Evolutionary conservation across 2,113 vertebrate genomes (phyloP).

Genomic region (Burhinus bistriatus): DNA sequence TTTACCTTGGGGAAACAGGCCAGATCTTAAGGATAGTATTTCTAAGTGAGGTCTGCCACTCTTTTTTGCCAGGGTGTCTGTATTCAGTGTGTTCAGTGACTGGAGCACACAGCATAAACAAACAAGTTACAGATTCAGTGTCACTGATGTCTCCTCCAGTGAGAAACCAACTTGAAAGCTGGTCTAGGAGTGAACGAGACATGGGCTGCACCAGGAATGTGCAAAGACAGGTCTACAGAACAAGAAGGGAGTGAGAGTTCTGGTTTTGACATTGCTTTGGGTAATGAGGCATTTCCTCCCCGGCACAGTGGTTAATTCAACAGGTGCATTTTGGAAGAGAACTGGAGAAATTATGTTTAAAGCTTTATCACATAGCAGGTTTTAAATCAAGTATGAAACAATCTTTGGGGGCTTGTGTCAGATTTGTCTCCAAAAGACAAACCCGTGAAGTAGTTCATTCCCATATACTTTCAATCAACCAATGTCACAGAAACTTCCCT

Average conservation of each 20-base stretch:
- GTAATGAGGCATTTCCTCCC: background rate
- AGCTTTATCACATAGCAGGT: background rate
- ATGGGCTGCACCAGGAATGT: background rate
- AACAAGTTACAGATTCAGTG: background rate
- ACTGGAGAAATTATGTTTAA: background rate
- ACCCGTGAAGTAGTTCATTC: background rate
- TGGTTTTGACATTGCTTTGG: background rate
- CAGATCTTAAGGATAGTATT: background rate
- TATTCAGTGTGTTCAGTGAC: background rate
- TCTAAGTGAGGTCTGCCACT: background rate
- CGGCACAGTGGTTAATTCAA: background rate
- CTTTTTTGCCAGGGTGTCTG: background rate
- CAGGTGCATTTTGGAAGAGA: background rate
- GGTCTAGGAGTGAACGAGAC: background rate
- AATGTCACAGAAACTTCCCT: background rate
- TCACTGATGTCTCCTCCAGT: background rate
- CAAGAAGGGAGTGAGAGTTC: background rate
- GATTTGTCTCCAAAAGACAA: background rate
- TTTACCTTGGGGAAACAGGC: background rate
- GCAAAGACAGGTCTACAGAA: background rate
- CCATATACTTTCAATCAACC: background rate
- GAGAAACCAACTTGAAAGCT: background rate
- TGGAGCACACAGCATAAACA: background rate
- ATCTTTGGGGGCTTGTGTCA: background rate
- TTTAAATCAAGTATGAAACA: background rate